These are phyloP conservation scores for Artibeus jamaicensis DNA, from an alignment of 2,797 vertebrate species.

Conservation along the genomic window DNA sequence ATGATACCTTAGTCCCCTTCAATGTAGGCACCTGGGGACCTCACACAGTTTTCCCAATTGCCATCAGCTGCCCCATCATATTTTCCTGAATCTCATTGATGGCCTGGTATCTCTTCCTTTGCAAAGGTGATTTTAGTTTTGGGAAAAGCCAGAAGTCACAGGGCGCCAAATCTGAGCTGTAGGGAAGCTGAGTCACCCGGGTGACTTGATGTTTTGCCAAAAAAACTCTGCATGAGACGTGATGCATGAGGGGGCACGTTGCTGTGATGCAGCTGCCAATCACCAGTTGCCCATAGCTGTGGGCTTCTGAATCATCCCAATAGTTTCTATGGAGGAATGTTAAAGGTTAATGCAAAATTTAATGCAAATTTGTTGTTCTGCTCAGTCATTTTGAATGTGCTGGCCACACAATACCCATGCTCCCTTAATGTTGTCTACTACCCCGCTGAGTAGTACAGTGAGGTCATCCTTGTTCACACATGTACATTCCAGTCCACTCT, in stretches of 20 bases:
- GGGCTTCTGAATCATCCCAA: neutral
- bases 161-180: neutral
- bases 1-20: neutral
- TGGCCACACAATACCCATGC: neutral
- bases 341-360: neutral
- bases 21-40: neutral
- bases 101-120: neutral
- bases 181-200: neutral
- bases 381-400: neutral
- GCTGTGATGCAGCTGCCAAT: neutral
- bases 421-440: neutral
- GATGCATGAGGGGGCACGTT: accelerated
- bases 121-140: neutral
- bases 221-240: neutral
- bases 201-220: neutral
- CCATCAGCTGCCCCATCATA: neutral
- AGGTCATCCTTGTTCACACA: neutral
- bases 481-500: neutral
- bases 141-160: neutral
- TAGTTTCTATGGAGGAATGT: neutral
- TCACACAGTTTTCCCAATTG: neutral
- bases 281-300: too few species aligned
- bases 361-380: neutral
- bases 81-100: neutral
- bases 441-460: neutral